A percentile compares a stretch with the other conserved stretches of the same genome.
Conservation (phyloP, 2,888 invertebrate genomes). For the Crepidodera aurea region DNA sequence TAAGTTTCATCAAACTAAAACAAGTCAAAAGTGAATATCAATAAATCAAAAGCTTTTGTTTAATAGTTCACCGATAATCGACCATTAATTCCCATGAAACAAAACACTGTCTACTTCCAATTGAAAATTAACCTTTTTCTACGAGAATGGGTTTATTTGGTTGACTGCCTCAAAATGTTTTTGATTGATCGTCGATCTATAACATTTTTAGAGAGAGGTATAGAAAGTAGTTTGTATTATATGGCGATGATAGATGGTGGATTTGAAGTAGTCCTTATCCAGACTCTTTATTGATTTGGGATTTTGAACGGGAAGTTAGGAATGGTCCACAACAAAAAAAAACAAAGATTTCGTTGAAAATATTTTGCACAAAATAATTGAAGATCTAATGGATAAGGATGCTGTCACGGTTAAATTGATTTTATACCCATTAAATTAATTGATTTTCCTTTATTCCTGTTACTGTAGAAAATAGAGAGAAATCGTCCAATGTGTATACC, state of each 20-base stretch:
- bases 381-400: no score
- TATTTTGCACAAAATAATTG: no score
- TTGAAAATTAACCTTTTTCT: conserved; percentile 7
- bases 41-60: background rate
- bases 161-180: background rate
- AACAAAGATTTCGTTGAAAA: no score
- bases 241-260: background rate
- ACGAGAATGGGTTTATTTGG: background rate
- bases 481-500: no score
- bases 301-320: no score
- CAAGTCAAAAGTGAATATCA: background rate
- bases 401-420: no score
- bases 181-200: background rate
- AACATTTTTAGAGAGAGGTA: background rate
- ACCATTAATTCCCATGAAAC: background rate
- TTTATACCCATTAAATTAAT: no score
- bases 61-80: background rate
- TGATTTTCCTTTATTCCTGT: no score
- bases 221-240: background rate
- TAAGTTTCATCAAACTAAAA: background rate
- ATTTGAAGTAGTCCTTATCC: background rate
- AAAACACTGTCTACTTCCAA: background rate
- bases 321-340: no score
- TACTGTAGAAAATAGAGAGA: no score
- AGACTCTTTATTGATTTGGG: background rate